Evolutionary conservation across 2,113 vertebrate genomes (phyloP), one percentile per base, ranked within the genome.

Genomic region (Climacteris rufus): DNA sequence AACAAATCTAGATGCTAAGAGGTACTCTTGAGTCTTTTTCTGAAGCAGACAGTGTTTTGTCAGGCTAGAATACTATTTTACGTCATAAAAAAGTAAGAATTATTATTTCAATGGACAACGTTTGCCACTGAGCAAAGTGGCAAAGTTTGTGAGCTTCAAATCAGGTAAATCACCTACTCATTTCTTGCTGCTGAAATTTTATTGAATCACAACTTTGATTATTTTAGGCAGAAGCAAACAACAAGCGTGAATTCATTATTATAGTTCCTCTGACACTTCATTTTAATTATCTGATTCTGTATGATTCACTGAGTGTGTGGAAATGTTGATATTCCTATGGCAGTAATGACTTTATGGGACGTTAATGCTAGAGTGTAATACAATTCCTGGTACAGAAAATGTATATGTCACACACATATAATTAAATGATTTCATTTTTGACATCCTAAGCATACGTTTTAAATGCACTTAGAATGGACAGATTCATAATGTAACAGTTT

Each of bases 91-190:
- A 42, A 72, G 6, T 49, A 84, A 69, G 28, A 52, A 21, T 52
- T 76, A 44, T 25, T 30, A 22, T 2, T 18, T 15, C 35, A 0
- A 0, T 33, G 19, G 50, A 50, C 7, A 71, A 11, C 40, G 15
- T 86, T 79, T 56, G 9, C 19, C 31, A 39, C 5, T 11, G 31
- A 69, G 22, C 9, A 57, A 30, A 68, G 11, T 33, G 47, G 28
- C 9, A 27, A 27, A 47, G 30, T 6, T 27, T 42, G 44, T 50
- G 33, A 78, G 6, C 42, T 37, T 87, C 56, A 54, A 71, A 50
- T 19, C 44, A 31, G 4, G 15, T 56, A 71, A 70, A 47, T 59
- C 37, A 65, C 4, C 21, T 65, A 11, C 17, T 30, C 10, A 13
- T 11, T 53, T 80, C 56, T 83, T 76, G 9, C 9, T 57, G 25